Percentiles rank a stretch among this genome's conserved stretches.
phyloP scores from a whole-genome alignment of 64 coral and sea anemone species.

The Stylophora pistillata region DNA sequence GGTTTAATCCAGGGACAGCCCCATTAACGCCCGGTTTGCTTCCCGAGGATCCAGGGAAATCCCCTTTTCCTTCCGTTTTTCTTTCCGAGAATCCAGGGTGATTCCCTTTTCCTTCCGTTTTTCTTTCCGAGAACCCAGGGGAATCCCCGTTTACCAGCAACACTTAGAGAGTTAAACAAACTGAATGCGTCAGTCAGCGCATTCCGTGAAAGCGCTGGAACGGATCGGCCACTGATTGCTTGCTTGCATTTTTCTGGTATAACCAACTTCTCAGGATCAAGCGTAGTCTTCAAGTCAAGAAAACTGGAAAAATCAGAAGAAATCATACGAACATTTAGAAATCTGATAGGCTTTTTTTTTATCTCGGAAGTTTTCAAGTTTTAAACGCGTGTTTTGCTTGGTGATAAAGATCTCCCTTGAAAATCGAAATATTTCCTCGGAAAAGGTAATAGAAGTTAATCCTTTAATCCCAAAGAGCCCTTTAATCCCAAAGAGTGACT shows the following conservation, averaged over 20 bases:
- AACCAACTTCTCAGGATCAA: not conserved
- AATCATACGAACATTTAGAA: not conserved
- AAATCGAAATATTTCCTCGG: no score
- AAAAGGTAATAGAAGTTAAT: no score
- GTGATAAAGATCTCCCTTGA: no score
- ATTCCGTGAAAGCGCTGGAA: not conserved
- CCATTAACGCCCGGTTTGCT: not conserved
- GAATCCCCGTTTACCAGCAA: not conserved
- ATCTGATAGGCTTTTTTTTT: no score
- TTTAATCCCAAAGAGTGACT: no score
- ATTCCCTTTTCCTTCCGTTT: not conserved
- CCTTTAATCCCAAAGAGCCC: no score
- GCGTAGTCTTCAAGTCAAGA: not conserved
- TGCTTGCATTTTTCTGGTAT: slow-evolving; percentile 19
- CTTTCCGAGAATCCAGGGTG: not conserved
- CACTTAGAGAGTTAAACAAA: no score
- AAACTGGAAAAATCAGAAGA: not conserved
- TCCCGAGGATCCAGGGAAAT: not conserved
- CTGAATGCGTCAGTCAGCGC: not conserved
- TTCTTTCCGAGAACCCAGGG: not conserved
- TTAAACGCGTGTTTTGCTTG: no score
- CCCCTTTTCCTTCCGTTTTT: not conserved
- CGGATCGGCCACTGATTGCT: not conserved
- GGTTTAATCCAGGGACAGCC: not conserved
- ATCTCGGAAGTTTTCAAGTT: no score